A percentile compares a stretch with the other conserved stretches of the same genome.
phyloP scores from a whole-genome alignment of 2,797 vertebrate species.

The Poeciliopsis presidionis region DNA sequence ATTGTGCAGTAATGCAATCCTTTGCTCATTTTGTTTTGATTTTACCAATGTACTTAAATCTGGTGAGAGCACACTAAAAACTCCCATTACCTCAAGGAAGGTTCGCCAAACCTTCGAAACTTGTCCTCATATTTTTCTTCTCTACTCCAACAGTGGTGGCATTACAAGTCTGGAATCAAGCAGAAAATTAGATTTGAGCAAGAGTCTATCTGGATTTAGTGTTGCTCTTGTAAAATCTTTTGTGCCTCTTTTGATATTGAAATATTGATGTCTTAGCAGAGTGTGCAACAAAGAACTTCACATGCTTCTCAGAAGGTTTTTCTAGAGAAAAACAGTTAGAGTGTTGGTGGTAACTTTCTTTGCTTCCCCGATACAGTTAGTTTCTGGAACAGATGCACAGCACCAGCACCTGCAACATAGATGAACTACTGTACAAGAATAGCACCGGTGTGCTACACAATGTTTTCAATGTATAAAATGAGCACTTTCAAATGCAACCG shows the following conservation, averaged over 20 bases:
- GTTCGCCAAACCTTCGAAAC: background rate
- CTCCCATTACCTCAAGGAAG: slow-evolving; percentile 29
- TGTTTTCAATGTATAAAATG: slow-evolving; percentile 35
- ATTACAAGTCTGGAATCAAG: background rate
- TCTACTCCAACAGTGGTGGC: background rate
- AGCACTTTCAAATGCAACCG: slow-evolving; percentile 3
- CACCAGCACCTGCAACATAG: slow-evolving; percentile 37
- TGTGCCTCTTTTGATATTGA: slow-evolving; percentile 33
- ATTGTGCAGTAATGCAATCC: no score
- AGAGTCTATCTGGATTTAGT: background rate
- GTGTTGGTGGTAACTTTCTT: slow-evolving; percentile 32
- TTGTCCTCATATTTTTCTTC: background rate
- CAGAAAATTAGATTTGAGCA: background rate
- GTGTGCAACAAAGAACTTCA: slow-evolving; percentile 8
- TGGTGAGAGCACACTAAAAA: slow-evolving; percentile 42
- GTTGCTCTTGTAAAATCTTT: slow-evolving; percentile 27
- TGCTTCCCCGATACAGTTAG: slow-evolving; percentile 41
- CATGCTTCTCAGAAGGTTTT: slow-evolving; percentile 30
- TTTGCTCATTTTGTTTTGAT: background rate
- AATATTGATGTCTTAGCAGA: slow-evolving; percentile 38
- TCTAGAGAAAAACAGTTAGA: slow-evolving; percentile 15
- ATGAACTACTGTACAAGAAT: slow-evolving; percentile 35
- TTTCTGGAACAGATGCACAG: slow-evolving; percentile 48
- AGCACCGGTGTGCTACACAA: slow-evolving; percentile 27
- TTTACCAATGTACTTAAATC: slow-evolving; percentile 23